Percentiles rank a stretch among this genome's conserved stretches.
These are phyloP conservation scores for Lutjanus campechanus DNA, from an alignment of 2,797 vertebrate genomes.

Conservation along the genomic window DNA sequence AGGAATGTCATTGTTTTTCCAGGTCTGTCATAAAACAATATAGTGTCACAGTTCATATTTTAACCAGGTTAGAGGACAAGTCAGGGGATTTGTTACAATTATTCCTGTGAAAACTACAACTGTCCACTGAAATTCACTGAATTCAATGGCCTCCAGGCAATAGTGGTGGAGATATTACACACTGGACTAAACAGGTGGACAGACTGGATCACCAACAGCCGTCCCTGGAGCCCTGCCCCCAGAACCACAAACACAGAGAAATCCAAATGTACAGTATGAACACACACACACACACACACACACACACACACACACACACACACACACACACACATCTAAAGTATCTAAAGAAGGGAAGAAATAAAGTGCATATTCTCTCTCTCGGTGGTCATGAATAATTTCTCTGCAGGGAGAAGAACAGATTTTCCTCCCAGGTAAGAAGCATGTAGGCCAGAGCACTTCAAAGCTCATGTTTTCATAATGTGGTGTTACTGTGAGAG, in stretches of 20 bases:
- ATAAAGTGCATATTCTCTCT: background rate
- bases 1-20: no score
- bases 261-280: background rate
- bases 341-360: background rate
- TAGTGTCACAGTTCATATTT: no score
- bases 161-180: no score
- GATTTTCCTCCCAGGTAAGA: constrained; percentile 60
- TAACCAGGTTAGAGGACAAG: no score
- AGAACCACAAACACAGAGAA: background rate
- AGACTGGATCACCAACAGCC: background rate
- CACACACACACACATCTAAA: no score
- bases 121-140: no score
- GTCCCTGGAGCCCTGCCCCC: background rate
- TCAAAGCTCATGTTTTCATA: constrained; percentile 62
- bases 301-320: background rate
- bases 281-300: constrained; percentile 7
- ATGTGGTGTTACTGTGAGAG: constrained; percentile 8
- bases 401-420: constrained; percentile 42
- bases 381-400: constrained; percentile 66
- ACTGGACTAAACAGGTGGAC: background rate
- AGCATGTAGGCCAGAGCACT: constrained; percentile 48
- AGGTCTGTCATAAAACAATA: no score
- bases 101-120: no score
- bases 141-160: no score
- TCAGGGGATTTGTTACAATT: no score